These are phyloP conservation scores for Tetranychus piercei DNA, from an alignment of 2,888 invertebrate species.

Conservation along the genomic window DNA sequence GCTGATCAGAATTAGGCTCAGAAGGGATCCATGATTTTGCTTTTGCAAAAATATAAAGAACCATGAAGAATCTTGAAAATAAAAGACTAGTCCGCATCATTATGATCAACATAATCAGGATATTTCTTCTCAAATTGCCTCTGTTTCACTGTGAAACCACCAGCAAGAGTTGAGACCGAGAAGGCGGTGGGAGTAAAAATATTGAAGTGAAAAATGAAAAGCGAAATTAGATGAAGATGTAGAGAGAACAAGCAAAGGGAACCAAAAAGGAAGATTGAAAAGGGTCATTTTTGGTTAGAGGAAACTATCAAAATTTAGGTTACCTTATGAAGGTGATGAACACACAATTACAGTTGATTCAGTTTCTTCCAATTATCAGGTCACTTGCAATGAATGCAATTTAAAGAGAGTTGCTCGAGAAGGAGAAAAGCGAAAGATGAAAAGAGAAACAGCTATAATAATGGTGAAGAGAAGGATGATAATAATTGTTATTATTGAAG, in stretches of 20 bases:
- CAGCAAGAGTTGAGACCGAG: not conserved
- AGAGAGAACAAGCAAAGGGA: not conserved
- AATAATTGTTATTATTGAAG: not conserved
- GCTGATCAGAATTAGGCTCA: not conserved
- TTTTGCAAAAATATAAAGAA: not conserved
- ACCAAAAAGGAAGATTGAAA: no score
- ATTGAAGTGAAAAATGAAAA: not conserved
- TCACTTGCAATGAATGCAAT: not conserved
- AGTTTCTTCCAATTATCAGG: not conserved
- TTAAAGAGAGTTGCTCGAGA: no score
- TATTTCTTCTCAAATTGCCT: not conserved
- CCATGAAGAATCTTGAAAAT: not conserved
- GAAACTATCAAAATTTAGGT: no score
- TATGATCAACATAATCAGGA: not conserved
- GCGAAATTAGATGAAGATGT: not conserved
- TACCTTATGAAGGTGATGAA: no score
- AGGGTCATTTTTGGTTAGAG: no score
- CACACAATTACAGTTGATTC: not conserved
- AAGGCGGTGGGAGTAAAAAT: not conserved
- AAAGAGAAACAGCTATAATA: not conserved
- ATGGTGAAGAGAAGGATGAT: not conserved
- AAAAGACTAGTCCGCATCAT: not conserved
- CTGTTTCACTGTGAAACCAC: not conserved
- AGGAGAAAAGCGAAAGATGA: not conserved
- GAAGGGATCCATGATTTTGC: not conserved